Evolutionary conservation across 2,113 vertebrate genomes (phyloP).

Genomic region (Natator depressus): DNA sequence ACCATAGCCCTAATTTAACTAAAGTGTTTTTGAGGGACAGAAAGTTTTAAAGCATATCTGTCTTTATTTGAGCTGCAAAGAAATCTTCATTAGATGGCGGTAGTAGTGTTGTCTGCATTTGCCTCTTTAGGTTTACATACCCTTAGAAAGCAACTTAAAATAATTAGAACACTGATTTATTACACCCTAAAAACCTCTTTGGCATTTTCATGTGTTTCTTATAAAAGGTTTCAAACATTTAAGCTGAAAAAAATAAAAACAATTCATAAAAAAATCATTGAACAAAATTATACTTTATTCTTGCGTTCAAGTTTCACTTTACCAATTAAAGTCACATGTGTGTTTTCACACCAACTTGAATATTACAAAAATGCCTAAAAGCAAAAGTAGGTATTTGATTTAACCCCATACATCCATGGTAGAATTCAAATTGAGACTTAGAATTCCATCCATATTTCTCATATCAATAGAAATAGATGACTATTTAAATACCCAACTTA

Average conservation of each 20-base stretch:
- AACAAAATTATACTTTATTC: neutral
- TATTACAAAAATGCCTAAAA: neutral
- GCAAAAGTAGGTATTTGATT: neutral
- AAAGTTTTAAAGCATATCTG: neutral
- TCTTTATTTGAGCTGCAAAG: neutral
- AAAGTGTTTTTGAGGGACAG: neutral
- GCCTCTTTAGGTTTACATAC: neutral
- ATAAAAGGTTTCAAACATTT: neutral
- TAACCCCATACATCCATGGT: accelerated
- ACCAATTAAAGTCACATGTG: neutral
- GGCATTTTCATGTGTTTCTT: neutral
- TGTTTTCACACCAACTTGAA: neutral
- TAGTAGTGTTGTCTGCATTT: neutral
- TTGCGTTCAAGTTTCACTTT: neutral
- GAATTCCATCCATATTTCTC: accelerated
- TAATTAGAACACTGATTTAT: neutral
- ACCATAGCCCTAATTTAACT: neutral
- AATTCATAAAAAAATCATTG: neutral
- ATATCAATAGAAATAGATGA: neutral
- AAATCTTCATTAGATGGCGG: neutral
- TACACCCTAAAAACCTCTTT: neutral
- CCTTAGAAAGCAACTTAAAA: neutral
- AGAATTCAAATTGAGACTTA: neutral
- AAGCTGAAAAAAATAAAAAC: neutral
- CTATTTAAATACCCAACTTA: neutral